Evolutionary conservation across 2,888 invertebrate species (phyloP), one percentile per base, ranked within the genome.

Genomic region (Caenorhabditis sp.): DNA sequence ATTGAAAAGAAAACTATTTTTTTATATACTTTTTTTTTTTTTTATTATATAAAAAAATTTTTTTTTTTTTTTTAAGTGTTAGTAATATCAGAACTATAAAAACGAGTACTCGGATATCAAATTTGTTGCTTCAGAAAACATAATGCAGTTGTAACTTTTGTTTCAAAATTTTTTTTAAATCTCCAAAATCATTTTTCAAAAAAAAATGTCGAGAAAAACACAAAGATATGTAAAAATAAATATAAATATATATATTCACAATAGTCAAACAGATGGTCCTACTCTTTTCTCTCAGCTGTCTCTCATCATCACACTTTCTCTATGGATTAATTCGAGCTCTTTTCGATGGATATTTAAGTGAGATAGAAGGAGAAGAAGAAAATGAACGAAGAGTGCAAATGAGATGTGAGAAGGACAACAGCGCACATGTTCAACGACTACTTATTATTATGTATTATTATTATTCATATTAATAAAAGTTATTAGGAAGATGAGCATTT

Each of bases 161-260:
- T n/a, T n/a, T n/a, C n/a, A n/a, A n/a, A n/a, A n/a, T n/a, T n/a
- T n/a, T n/a, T n/a, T n/a, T n/a, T n/a, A n/a, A n/a, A n/a, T n/a
- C n/a, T n/a, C n/a, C 26, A 36, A 36, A 36, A 36, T 36, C 10
- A 17, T 17, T 2, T 17, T 7, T 43, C 14, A 43, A 43, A 43
- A 10, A 2, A 17, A 17, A 43, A 43, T 10, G 17, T 7, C 20
- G 20, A 58, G 17, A 52, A 25, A 58, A 31, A 36, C 31, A 36
- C 56, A 26, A 56, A 26, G 17, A 58, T 58, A 27, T 36, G 57
- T 36, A 58, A 58, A 31, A 58, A 58, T 58, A 43, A 10, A 43
- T 43, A 43, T 17, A 43, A 10, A 43, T 43, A 14, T 43, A n/a
- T n/a, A 17, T 17, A 52, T 12, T 52, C 52, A 52, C 52, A 23